Evolutionary conservation across 2,113 vertebrate species (phyloP).

Genomic region (Columbina picui): DNA sequence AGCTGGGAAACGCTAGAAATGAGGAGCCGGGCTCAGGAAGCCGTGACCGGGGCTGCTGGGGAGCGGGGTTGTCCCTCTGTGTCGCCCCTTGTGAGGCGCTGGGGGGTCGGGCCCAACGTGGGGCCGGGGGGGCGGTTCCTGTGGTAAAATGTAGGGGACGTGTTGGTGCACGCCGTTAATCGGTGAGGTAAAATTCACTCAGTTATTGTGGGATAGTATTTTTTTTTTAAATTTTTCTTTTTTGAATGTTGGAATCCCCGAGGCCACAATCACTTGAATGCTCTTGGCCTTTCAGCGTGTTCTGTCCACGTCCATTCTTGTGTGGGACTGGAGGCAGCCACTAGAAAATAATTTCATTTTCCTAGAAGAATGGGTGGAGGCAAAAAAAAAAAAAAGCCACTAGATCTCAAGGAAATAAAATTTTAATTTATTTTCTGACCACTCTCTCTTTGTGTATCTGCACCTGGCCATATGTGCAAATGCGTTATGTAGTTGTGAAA

Average conservation of each 20-base stretch:
- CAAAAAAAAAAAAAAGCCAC: not conserved
- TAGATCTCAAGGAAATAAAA: accelerated
- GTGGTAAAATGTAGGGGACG: not conserved
- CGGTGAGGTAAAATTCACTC: accelerated
- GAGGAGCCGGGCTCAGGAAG: too few relatives aligned
- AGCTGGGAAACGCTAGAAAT: accelerated
- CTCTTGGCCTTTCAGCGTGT: accelerated
- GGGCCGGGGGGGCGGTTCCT: not conserved
- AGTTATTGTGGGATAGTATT: too few relatives aligned
- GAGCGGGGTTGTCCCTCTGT: too few relatives aligned
- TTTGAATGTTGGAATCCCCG: too few relatives aligned
- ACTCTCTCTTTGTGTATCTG: accelerated
- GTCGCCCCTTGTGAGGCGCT: not conserved
- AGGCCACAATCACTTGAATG: not conserved
- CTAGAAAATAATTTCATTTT: not conserved
- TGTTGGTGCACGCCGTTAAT: accelerated
- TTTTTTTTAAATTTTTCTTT: not conserved
- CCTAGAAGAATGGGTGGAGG: too few relatives aligned
- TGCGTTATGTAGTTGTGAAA: accelerated
- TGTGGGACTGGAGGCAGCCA: not conserved
- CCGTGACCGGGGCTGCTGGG: not conserved
- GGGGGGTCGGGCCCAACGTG: not conserved
- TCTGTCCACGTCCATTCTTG: accelerated
- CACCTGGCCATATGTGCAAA: too few relatives aligned
- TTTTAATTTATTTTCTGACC: not conserved